Conservation (phyloP, 2,113 vertebrate species). For the Pomatorhinus ruficollis region DNA sequence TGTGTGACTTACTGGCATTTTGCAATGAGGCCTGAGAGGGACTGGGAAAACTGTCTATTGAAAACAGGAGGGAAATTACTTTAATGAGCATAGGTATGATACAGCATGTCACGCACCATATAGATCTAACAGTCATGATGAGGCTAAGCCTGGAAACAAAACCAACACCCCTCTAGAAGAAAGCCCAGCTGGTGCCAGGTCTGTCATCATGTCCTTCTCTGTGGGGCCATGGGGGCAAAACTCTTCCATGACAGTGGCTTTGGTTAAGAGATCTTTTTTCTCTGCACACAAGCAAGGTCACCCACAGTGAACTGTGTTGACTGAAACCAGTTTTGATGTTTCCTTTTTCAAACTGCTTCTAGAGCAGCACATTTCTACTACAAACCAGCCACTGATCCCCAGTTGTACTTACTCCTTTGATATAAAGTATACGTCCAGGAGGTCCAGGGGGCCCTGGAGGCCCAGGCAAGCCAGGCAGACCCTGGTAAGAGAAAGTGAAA, state of each 20-base stretch:
- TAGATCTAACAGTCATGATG: not conserved
- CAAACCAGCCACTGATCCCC: not conserved
- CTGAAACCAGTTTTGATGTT: not conserved
- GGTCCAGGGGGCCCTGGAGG: constrained; percentile 86
- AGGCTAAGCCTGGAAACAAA: not conserved
- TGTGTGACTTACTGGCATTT: constrained; percentile 85
- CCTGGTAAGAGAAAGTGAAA: constrained; percentile 68
- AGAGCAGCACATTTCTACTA: not conserved
- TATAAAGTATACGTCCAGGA: constrained; percentile 83
- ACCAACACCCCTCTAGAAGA: not conserved
- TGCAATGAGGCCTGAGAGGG: constrained; percentile 90
- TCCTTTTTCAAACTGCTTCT: not conserved
- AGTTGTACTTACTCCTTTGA: constrained; percentile 89
- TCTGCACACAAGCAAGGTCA: not conserved
- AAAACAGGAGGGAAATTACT: constrained; percentile 69
- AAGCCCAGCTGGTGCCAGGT: not conserved
- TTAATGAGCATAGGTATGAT: not conserved
- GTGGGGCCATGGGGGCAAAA: not conserved
- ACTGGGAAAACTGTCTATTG: constrained; percentile 89
- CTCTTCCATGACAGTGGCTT: not conserved
- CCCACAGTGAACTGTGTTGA: not conserved
- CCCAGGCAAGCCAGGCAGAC: constrained; percentile 81
- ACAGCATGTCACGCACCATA: not conserved
- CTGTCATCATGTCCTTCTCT: not conserved
- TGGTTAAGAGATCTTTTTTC: not conserved